phyloP scores from a whole-genome alignment of 1,140 invertebrate genomes.

The Solenopsis fugax region DNA sequence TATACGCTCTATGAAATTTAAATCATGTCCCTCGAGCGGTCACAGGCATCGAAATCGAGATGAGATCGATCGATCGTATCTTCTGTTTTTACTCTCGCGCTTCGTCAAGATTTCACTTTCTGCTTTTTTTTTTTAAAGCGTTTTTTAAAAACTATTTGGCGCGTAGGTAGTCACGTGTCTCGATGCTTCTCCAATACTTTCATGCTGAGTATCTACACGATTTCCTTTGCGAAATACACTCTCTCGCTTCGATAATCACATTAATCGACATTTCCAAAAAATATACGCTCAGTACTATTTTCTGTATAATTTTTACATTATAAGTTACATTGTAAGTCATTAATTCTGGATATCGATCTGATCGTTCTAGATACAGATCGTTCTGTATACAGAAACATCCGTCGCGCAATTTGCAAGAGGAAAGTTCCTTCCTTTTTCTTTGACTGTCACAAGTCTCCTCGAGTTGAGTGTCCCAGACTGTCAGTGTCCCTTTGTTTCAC shows the following conservation, averaged over 20 bases:
- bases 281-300: neutral
- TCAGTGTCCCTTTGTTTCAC: slow-evolving; percentile 31
- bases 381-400: neutral
- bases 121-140: neutral
- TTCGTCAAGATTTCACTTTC: slow-evolving; percentile 60
- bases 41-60: slow-evolving; percentile 18
- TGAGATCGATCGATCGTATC: slow-evolving; percentile 16
- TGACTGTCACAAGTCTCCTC: neutral
- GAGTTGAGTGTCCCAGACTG: neutral
- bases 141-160: slow-evolving; percentile 44
- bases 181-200: neutral
- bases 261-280: neutral
- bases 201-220: neutral
- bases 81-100: slow-evolving; percentile 31
- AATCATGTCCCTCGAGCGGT: neutral
- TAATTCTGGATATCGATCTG: neutral
- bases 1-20: neutral
- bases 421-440: neutral
- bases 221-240: neutral
- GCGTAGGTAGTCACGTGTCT: slow-evolving; percentile 46
- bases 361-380: neutral
- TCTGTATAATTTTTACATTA: slow-evolving; percentile 28
- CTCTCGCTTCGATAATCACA: neutral
- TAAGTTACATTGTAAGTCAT: neutral
- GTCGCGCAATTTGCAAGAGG: neutral